phyloP scores from a whole-genome alignment of 2,797 vertebrate genomes.

The Catamblyrhynchus diadema region DNA sequence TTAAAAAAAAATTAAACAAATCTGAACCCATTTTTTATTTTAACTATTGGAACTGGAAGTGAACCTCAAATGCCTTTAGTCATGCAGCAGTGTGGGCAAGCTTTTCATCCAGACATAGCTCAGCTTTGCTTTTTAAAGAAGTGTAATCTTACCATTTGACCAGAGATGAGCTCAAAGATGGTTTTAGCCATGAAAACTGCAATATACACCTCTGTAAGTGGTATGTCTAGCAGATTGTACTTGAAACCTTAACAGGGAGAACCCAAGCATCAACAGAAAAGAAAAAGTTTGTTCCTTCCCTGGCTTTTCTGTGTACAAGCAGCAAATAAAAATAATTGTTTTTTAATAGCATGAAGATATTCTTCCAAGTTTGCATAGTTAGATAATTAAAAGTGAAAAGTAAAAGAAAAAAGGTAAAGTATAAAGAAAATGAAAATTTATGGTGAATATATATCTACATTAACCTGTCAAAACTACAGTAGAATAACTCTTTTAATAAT shows the following conservation, averaged over 20 bases:
- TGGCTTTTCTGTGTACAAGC: background rate
- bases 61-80: background rate
- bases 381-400: background rate
- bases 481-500: background rate
- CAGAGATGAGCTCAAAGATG: background rate
- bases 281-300: background rate
- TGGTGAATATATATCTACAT: background rate
- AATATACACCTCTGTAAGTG: background rate
- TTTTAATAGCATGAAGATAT: background rate
- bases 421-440: background rate
- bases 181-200: background rate
- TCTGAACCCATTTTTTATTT: background rate
- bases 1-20: background rate
- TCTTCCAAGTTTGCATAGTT: background rate
- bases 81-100: background rate
- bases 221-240: background rate
- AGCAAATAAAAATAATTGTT: background rate
- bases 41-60: background rate
- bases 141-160: background rate
- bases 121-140: background rate
- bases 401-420: background rate
- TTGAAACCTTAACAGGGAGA: background rate
- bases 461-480: background rate
- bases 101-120: background rate
- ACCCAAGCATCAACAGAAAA: background rate